These are phyloP conservation scores for Diorhabda elongata DNA, from an alignment of 1,140 invertebrate genomes.

Conservation along the genomic window DNA sequence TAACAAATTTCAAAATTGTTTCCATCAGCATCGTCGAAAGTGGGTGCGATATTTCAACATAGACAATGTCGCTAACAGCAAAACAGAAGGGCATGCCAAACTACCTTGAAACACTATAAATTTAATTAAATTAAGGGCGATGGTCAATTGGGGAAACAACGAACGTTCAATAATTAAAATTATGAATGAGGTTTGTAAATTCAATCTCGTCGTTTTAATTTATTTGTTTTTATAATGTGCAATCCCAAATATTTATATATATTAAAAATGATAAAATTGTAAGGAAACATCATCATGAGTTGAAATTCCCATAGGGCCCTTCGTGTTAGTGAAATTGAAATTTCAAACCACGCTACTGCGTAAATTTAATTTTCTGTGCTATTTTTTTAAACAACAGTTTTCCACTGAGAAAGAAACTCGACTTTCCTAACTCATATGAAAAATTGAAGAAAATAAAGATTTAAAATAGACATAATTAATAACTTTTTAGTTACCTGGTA, in stretches of 20 bases:
- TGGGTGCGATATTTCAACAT: slow-evolving; percentile 2
- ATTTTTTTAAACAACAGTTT: neutral
- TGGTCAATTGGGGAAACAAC: neutral
- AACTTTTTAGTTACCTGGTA: no score
- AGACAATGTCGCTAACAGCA: neutral
- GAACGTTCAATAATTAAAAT: slow-evolving; percentile 1
- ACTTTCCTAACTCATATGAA: neutral
- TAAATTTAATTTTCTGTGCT: neutral
- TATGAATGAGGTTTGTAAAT: neutral
- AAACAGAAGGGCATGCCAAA: neutral
- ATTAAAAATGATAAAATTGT: no score
- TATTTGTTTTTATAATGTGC: no score
- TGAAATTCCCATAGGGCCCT: no score
- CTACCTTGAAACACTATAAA: neutral
- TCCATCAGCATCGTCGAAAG: neutral
- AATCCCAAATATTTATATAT: no score
- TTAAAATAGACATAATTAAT: no score
- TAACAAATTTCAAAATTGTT: neutral
- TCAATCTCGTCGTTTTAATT: no score
- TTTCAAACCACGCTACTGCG: neutral
- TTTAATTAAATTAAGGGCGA: slow-evolving; percentile 1
- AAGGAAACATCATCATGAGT: no score
- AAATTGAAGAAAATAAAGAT: neutral
- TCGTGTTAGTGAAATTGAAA: neutral
- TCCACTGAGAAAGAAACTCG: neutral